These are phyloP conservation scores for Dendronephthya gigantea DNA, from an alignment of 64 coral and sea anemone genomes.

Conservation along the genomic window DNA sequence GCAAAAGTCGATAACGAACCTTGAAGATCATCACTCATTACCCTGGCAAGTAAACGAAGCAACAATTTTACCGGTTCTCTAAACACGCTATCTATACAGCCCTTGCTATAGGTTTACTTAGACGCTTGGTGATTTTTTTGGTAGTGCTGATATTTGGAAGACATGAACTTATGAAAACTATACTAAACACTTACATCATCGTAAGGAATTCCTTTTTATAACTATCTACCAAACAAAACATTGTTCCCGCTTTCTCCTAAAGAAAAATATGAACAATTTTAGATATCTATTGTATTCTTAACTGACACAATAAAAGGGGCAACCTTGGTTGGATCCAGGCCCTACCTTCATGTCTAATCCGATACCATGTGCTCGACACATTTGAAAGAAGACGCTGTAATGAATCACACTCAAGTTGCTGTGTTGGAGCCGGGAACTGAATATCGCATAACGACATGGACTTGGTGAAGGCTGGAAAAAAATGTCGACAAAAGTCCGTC, in stretches of 20 bases:
- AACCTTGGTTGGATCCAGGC: too few species aligned
- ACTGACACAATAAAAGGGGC: not conserved
- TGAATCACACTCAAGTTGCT: slow-evolving; percentile 96
- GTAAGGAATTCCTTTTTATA: slow-evolving; percentile 74
- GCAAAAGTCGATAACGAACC: slow-evolving; percentile 94
- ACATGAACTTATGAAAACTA: too few species aligned
- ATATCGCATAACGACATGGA: slow-evolving; percentile 80
- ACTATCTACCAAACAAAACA: slow-evolving; percentile 90
- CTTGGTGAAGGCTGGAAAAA: slow-evolving; percentile 59
- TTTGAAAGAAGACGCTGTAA: slow-evolving; percentile 97
- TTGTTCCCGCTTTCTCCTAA: slow-evolving; percentile 87
- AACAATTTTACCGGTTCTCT: too few species aligned
- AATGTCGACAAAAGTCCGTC: not conserved
- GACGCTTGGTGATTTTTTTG: too few species aligned
- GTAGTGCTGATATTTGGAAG: too few species aligned
- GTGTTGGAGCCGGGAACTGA: slow-evolving; percentile 66
- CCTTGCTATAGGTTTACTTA: too few species aligned
- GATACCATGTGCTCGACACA: slow-evolving; percentile 98
- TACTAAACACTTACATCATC: slow-evolving; percentile 76
- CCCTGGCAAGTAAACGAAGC: slow-evolving; percentile 42
- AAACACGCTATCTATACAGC: too few species aligned
- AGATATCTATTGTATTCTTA: not conserved
- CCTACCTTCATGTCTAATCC: slow-evolving; percentile 88
- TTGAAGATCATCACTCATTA: slow-evolving; percentile 97
- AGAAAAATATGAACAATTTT: not conserved